phyloP scores from a whole-genome alignment of 2,888 invertebrate species.

The Lepeophtheirus nordmannii region DNA sequence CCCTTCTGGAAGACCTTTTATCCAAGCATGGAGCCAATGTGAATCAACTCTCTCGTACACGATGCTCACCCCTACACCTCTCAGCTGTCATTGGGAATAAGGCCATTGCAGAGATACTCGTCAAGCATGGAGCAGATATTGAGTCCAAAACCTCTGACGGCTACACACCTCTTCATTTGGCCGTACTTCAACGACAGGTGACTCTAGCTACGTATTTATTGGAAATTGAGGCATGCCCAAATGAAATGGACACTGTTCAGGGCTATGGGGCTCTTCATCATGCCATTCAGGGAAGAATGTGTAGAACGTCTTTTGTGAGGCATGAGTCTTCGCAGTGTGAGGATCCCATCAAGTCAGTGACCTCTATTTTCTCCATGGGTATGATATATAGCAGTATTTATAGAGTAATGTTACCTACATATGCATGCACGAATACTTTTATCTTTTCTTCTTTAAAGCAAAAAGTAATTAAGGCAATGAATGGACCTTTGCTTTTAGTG shows the following conservation, averaged over 20 bases:
- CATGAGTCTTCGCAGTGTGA: conserved; percentile 7
- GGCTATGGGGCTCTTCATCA: conserved; percentile 5
- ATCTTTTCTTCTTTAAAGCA: too few relatives aligned
- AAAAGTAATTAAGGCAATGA: too few relatives aligned
- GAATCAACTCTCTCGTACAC: not conserved
- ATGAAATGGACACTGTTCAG: not conserved
- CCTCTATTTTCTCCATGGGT: not conserved
- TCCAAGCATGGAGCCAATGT: not conserved
- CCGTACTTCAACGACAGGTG: not conserved
- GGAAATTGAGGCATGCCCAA: not conserved
- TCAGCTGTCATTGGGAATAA: not conserved
- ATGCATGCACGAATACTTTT: too few relatives aligned
- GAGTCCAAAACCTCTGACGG: not conserved
- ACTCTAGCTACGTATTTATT: not conserved
- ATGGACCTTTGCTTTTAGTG: too few relatives aligned
- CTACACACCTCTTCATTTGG: not conserved
- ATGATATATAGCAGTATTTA: too few relatives aligned
- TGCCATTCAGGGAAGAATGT: not conserved
- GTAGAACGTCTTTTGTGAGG: not conserved
- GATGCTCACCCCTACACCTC: not conserved
- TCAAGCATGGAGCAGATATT: not conserved
- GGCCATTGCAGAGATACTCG: conserved; percentile 3
- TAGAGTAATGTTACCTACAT: too few relatives aligned
- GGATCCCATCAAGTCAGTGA: not conserved
- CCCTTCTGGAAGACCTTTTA: not conserved